Conservation (phyloP, 2,797 vertebrate genomes). For the Prunella strophiata region DNA sequence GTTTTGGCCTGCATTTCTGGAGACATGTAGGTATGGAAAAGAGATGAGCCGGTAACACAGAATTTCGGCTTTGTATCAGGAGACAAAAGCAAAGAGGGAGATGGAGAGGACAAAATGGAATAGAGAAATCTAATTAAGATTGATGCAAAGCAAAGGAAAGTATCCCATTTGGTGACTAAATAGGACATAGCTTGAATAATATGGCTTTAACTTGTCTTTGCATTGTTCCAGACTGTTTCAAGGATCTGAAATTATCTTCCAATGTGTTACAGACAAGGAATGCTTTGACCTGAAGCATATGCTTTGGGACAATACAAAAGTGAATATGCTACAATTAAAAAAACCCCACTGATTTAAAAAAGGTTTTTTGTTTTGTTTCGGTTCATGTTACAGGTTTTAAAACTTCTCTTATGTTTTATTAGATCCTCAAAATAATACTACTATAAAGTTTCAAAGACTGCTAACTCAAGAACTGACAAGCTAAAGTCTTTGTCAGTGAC, state of each 20-base stretch:
- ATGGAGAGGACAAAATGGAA: neutral
- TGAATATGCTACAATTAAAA: neutral
- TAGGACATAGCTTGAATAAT: neutral
- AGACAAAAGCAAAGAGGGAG: conserved; percentile 26
- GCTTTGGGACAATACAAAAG: neutral
- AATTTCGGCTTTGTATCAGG: conserved; percentile 23
- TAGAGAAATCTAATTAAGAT: neutral
- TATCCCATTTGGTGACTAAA: neutral
- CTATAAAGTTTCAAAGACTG: neutral
- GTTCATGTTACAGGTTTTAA: neutral
- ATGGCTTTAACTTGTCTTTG: neutral
- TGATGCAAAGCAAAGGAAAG: neutral
- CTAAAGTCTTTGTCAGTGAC: neutral
- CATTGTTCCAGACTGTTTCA: neutral
- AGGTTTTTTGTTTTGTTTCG: neutral
- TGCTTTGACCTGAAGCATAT: neutral
- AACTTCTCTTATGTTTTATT: neutral
- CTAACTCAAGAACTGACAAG: neutral
- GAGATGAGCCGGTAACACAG: conserved; percentile 66
- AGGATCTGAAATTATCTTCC: neutral
- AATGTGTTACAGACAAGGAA: neutral
- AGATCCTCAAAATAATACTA: neutral
- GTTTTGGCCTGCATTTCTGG: conserved; percentile 74
- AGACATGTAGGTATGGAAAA: conserved; percentile 69
- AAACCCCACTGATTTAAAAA: neutral